Conservation (phyloP, 2,888 invertebrate species). For the Galerucella calmariensis region DNA sequence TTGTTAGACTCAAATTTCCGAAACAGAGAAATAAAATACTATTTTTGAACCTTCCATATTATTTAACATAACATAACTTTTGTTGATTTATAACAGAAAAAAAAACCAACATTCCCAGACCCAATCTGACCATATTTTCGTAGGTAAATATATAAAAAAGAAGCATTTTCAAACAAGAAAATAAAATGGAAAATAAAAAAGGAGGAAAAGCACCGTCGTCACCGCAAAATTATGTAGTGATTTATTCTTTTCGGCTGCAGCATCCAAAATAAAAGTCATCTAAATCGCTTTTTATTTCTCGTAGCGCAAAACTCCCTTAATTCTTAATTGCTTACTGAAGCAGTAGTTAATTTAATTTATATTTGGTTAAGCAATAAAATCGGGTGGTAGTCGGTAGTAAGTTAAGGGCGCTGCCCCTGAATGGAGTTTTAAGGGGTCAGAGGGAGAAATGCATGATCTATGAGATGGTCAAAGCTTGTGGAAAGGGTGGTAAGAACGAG, state of each 20-base stretch:
- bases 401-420: constrained; percentile 45
- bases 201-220: constrained; percentile 45
- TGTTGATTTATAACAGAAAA: neutral
- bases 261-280: constrained; percentile 62
- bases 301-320: constrained; percentile 63
- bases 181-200: constrained; percentile 43
- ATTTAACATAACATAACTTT: neutral
- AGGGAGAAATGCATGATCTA: constrained; percentile 63
- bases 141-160: constrained; percentile 38
- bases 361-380: constrained; percentile 66
- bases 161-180: constrained; percentile 40
- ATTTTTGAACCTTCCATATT: too few species aligned
- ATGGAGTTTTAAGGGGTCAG: constrained; percentile 38
- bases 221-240: constrained; percentile 53
- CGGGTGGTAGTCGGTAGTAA: constrained; percentile 60
- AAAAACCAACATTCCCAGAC: neutral
- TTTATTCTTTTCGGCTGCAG: constrained; percentile 54
- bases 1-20: too few species aligned
- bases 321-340: constrained; percentile 66
- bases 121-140: constrained; percentile 22
- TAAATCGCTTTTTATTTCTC: constrained; percentile 63
- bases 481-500: constrained; percentile 64
- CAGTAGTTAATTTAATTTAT: constrained; percentile 67
- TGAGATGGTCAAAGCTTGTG: constrained; percentile 62
- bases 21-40: too few species aligned